Conservation (phyloP, 2,888 invertebrate species). For the Epirrhoe tristata region DNA sequence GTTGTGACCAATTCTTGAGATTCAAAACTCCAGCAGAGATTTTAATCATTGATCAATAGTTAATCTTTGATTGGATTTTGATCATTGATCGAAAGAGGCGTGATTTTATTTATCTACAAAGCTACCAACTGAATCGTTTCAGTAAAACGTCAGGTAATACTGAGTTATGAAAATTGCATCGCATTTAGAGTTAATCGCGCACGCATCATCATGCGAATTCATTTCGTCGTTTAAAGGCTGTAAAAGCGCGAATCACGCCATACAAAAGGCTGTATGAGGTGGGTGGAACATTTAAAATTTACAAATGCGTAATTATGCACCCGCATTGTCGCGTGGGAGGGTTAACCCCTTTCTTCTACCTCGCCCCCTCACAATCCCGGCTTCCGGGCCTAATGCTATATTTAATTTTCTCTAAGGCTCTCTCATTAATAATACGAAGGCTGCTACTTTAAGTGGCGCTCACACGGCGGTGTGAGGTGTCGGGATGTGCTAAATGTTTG, state of each 20-base stretch:
- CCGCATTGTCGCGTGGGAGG: slow-evolving; percentile 83
- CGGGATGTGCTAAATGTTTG: slow-evolving; percentile 63
- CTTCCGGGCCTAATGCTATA: slow-evolving; percentile 85
- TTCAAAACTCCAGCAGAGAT: too few relatives aligned
- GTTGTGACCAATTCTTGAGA: too few relatives aligned
- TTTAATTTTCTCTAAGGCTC: slow-evolving; percentile 86
- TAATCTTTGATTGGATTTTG: too few relatives aligned
- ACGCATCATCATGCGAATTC: slow-evolving; percentile 73
- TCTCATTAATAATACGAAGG: slow-evolving; percentile 84
- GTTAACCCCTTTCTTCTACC: slow-evolving; percentile 63
- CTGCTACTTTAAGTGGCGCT: slow-evolving; percentile 85
- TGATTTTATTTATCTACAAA: neutral
- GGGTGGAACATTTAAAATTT: slow-evolving; percentile 84
- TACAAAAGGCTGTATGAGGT: slow-evolving; percentile 82
- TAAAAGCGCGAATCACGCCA: slow-evolving; percentile 82
- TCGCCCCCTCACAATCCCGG: slow-evolving; percentile 68
- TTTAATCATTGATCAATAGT: too few relatives aligned
- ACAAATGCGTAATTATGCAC: slow-evolving; percentile 86
- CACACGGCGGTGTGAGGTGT: slow-evolving; percentile 72
- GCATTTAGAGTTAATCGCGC: slow-evolving; percentile 71
- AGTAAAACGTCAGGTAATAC: slow-evolving; percentile 35
- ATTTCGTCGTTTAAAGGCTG: slow-evolving; percentile 73
- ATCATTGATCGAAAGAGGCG: neutral
- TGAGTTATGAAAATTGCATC: slow-evolving; percentile 66
- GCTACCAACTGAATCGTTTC: slow-evolving; percentile 2